These are phyloP conservation scores for Corythornis leucogaster DNA, from an alignment of 2,797 vertebrate genomes.

Conservation along the genomic window DNA sequence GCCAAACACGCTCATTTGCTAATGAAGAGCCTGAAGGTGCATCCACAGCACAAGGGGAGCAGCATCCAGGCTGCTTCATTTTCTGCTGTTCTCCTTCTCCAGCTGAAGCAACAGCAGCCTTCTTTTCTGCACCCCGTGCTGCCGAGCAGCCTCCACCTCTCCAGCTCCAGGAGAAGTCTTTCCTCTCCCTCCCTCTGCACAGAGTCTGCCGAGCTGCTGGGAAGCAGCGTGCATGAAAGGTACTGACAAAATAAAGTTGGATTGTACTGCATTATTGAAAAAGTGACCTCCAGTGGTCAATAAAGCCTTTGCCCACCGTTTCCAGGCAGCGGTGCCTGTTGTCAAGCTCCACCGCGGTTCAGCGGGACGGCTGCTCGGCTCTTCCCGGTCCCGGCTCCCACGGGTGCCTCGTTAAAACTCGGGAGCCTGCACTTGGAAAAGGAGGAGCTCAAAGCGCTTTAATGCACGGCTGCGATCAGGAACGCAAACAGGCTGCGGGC, in stretches of 20 bases:
- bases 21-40: background rate
- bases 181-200: background rate
- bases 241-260: conserved; percentile 78
- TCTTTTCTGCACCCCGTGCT: background rate
- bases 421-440: conserved; percentile 42
- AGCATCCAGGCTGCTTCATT: background rate
- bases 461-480: conserved; percentile 31
- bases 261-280: conserved; percentile 79
- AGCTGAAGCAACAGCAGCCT: background rate
- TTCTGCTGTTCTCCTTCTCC: background rate
- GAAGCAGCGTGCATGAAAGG: conserved; percentile 71
- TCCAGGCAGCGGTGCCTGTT: conserved; percentile 69
- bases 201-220: background rate
- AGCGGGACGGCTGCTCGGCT: background rate
- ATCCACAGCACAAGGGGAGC: background rate
- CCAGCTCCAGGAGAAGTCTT: background rate
- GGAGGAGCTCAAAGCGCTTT: conserved; percentile 48
- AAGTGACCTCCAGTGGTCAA: conserved; percentile 80
- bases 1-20: background rate
- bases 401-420: conserved; percentile 41
- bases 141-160: conserved; percentile 28
- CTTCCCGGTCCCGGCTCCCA: conserved; percentile 32
- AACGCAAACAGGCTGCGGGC: conserved; percentile 52
- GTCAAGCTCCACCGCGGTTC: conserved; percentile 45
- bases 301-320: conserved; percentile 75